Percentiles rank a stretch among this genome's conserved stretches.
Conservation (phyloP, 2,888 invertebrate species). For the Hydroisotoma schaefferi region DNA sequence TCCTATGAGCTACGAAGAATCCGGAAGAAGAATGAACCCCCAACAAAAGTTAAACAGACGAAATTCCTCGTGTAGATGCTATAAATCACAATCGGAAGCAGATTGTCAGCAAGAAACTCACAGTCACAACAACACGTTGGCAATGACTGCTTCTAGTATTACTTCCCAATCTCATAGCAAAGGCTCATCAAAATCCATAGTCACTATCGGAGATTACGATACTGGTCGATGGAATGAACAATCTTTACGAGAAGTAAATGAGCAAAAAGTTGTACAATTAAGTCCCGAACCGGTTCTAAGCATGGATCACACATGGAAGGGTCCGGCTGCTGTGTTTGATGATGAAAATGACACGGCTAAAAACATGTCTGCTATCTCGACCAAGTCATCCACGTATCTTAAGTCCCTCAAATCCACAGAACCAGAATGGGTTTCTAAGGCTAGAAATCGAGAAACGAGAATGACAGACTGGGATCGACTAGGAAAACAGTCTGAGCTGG, state of each 20-base stretch:
- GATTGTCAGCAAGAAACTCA: background rate
- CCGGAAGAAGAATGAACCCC: too few species aligned
- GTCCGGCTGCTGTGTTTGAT: constrained; percentile 42
- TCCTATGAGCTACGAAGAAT: background rate
- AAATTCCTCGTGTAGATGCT: background rate
- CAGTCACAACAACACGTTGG: background rate
- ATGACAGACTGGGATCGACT: constrained; percentile 46
- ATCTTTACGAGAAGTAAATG: background rate
- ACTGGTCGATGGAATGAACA: background rate
- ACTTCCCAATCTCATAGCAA: background rate
- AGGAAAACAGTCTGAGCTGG: constrained; percentile 25
- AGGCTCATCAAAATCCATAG: constrained; percentile 37
- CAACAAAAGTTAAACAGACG: background rate
- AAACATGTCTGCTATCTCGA: background rate
- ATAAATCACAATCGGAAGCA: background rate
- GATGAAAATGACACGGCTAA: constrained; percentile 2
- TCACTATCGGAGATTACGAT: constrained; percentile 36
- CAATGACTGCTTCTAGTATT: constrained; percentile 1
- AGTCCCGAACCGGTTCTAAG: constrained; percentile 38
- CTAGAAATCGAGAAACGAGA: constrained; percentile 41
- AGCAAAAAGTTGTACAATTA: constrained; percentile 1
- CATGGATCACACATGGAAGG: constrained; percentile 45
- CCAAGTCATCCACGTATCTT: constrained; percentile 43
- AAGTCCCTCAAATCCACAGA: constrained; percentile 33
- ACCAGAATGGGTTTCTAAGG: constrained; percentile 48